Base-by-base conservation (phyloP, 2,888 invertebrate species). In the Opisthograptis luteolata region DNA sequence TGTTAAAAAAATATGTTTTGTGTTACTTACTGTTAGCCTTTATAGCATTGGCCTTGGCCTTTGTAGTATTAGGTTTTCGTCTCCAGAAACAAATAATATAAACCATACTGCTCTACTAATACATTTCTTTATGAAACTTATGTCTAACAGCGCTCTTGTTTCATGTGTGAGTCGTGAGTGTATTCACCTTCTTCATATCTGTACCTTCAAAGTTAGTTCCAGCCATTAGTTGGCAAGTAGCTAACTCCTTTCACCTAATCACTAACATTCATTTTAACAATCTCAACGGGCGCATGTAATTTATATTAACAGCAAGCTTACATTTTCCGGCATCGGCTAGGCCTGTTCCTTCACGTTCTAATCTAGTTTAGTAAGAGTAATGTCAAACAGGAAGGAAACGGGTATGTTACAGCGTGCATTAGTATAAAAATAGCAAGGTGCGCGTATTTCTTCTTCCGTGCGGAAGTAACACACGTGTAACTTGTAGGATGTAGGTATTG, bases 321-420 rank as follows among this genome's bases (percentile, higher is more conserved):
- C 14, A 27, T 25, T 15, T 36, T 28, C 37, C 27, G 27, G 43
- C 25, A 14, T 35, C 19, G 22, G 15, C 10, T 25, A 34, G 19
- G 1, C 30, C 19, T 20, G 28, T 19, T 27, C 27, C 17, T 5
- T 14, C 12, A 12, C 13, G 12, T 9, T 24, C 9, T 20, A 17
- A 22, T 41, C 27, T 35, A 48, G 35, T 30, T 47, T 27, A 30
- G 10, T 35, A 41, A 34, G 12, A 47, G 13, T 32, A 28, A 28
- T 41, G 20, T 25, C 31, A 43, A 48, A 10, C 49, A 49, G 49
- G 43, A 49, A 49, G 49, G 37, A 43, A 37, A 43, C 37, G 9
- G 15, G 42, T 36, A 37, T 27, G 37, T 22, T 20, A 20, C 14
- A 24, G 13, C 10, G 34, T 37, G 25, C 25, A 19, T 42, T 32